Evolutionary conservation across 2,888 invertebrate genomes (phyloP).

Genomic region (Amiota communis): DNA sequence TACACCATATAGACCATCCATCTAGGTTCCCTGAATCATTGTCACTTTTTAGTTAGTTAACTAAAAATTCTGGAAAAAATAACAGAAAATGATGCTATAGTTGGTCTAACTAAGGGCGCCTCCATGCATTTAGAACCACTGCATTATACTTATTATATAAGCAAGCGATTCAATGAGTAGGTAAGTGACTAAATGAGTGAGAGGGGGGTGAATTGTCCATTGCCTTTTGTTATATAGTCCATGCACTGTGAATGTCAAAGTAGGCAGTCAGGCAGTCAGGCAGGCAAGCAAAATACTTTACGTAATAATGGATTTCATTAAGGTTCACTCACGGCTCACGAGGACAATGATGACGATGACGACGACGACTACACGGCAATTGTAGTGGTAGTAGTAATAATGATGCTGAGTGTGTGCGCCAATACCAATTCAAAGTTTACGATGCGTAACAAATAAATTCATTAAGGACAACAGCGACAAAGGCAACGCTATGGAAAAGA

Average conservation of each 20-base stretch:
- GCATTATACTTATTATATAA: no score
- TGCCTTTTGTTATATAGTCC: slow-evolving; percentile 29
- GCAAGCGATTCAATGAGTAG: no score
- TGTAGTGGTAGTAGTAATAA: slow-evolving; percentile 39
- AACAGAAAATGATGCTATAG: no score
- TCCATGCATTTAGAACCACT: no score
- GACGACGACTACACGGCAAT: slow-evolving; percentile 21
- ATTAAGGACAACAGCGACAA: slow-evolving; percentile 61
- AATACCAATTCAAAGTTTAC: slow-evolving; percentile 64
- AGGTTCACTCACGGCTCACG: slow-evolving; percentile 49
- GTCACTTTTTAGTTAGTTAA: no score
- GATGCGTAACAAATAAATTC: slow-evolving; percentile 68
- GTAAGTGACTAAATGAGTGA: slow-evolving; percentile 14
- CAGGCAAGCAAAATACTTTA: slow-evolving; percentile 57
- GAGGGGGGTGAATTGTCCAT: slow-evolving; percentile 18
- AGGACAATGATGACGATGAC: slow-evolving; percentile 54
- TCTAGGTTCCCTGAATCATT: no score
- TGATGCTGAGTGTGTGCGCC: slow-evolving; percentile 40
- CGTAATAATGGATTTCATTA: slow-evolving; percentile 67
- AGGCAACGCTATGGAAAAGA: not conserved
- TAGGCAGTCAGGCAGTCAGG: slow-evolving; percentile 1
- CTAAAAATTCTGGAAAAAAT: no score
- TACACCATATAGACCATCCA: no score
- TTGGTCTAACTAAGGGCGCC: no score
- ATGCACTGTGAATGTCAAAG: slow-evolving; percentile 32